A percentile compares a stretch with the other conserved stretches of the same genome.
These are phyloP conservation scores for Oxyruncus cristatus DNA, from an alignment of 2,113 vertebrate genomes.

Conservation along the genomic window DNA sequence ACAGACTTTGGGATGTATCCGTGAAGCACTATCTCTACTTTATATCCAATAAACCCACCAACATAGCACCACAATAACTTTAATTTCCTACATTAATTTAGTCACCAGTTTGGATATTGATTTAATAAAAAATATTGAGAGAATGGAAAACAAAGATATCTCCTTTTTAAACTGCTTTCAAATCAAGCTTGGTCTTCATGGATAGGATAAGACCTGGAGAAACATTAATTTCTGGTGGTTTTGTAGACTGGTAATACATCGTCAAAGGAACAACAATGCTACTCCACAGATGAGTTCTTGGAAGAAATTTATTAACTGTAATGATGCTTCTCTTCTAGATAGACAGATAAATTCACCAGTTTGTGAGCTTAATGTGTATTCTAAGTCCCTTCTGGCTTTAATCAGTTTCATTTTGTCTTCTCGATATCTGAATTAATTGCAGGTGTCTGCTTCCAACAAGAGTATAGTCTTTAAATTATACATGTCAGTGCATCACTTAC, in stretches of 20 bases:
- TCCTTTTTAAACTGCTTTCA: neutral
- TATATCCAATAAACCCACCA: neutral
- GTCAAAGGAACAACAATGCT: neutral
- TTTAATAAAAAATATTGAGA: neutral
- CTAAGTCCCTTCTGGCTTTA: constrained; percentile 56
- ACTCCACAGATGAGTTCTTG: neutral
- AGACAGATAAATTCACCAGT: neutral
- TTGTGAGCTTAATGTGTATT: constrained; percentile 20
- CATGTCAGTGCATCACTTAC: constrained; percentile 58
- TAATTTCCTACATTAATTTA: neutral
- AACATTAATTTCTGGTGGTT: neutral
- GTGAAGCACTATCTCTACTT: neutral
- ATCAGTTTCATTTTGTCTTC: constrained; percentile 64
- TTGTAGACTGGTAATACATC: neutral
- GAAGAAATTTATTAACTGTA: neutral
- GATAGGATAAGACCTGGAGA: neutral
- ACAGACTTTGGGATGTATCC: neutral
- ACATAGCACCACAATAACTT: rapidly evolving
- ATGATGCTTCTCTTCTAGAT: neutral
- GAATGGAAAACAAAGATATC: neutral
- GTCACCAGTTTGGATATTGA: neutral
- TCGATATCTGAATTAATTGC: constrained; percentile 66
- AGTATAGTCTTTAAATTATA: constrained; percentile 64
- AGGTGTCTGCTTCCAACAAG: constrained; percentile 64
- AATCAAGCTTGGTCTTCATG: neutral